A percentile compares a stretch with the other conserved stretches of the same genome.
phyloP scores from a whole-genome alignment of 1,140 invertebrate genomes.

The Drosophila oshimai region DNA sequence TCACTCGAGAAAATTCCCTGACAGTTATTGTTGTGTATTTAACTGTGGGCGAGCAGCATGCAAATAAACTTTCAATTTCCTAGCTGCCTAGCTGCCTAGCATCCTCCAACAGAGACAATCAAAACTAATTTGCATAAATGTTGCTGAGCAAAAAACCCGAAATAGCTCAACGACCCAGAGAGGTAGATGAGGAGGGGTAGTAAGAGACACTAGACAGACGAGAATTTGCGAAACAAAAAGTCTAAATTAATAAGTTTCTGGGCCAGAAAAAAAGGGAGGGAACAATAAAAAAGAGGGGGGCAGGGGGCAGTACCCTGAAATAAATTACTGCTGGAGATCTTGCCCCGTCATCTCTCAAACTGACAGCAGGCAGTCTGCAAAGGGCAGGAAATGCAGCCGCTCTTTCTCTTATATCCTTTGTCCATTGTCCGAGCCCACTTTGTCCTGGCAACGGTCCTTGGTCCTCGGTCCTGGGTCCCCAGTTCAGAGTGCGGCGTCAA shows the following conservation, averaged over 20 bases:
- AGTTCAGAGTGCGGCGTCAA: conserved; percentile 51
- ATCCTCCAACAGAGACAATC: conserved; percentile 53
- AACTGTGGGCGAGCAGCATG: conserved; percentile 63
- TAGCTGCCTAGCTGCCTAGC: not conserved
- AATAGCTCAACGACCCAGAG: conserved; percentile 61
- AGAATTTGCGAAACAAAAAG: conserved; percentile 75
- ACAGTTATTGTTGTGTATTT: conserved; percentile 74
- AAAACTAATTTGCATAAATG: conserved; percentile 82
- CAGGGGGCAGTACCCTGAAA: conserved; percentile 29
- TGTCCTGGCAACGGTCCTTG: conserved; percentile 13
- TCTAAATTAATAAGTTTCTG: conserved; percentile 77
- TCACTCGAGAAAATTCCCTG: not conserved
- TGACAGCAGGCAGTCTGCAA: conserved; percentile 25
- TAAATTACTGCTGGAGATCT: conserved; percentile 47
- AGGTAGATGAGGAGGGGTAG: not conserved
- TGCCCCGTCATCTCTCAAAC: conserved; percentile 34
- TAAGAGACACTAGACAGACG: no score
- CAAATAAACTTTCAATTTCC: conserved; percentile 82
- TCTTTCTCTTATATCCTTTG: not conserved
- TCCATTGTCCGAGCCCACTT: conserved; percentile 30
- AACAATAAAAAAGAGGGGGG: conserved; percentile 65
- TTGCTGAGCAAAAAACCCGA: conserved; percentile 61
- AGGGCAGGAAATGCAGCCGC: conserved; percentile 14
- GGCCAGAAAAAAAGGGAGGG: conserved; percentile 16
- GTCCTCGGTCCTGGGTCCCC: conserved; percentile 9